phyloP scores from a whole-genome alignment of 2,888 invertebrate genomes.

The Pandemis cinnamomeana region DNA sequence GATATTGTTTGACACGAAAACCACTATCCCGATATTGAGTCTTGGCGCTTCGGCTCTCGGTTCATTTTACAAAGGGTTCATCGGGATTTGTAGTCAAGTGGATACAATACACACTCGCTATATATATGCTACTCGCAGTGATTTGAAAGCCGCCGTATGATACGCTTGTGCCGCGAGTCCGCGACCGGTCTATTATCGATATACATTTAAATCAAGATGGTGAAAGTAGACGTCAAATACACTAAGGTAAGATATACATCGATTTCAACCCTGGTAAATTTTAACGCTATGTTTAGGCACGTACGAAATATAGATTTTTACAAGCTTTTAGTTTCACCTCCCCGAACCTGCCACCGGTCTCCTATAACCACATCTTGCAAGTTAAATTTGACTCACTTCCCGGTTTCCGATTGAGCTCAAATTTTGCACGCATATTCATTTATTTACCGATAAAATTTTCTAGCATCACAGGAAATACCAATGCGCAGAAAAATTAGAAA shows the following conservation, averaged over 20 bases:
- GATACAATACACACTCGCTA: neutral
- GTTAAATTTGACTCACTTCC: too few species aligned
- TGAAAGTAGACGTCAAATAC: slow-evolving; percentile 80
- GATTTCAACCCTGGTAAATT: too few species aligned
- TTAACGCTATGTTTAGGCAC: too few species aligned
- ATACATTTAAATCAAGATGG: slow-evolving; percentile 64
- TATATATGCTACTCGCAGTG: slow-evolving; percentile 3
- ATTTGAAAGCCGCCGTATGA: slow-evolving; percentile 16
- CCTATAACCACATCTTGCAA: too few species aligned
- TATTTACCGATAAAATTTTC: too few species aligned
- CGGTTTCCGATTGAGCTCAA: too few species aligned
- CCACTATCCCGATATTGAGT: slow-evolving; percentile 1
- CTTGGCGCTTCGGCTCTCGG: slow-evolving; percentile 6
- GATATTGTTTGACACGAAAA: slow-evolving; percentile 18
- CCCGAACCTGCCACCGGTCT: too few species aligned
- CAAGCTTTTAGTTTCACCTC: too few species aligned
- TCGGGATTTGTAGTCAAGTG: slow-evolving; percentile 1
- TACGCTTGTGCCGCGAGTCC: slow-evolving; percentile 11
- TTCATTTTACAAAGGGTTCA: slow-evolving; percentile 17
- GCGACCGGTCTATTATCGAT: slow-evolving; percentile 2
- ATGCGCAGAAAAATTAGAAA: too few species aligned
- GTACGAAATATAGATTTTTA: too few species aligned
- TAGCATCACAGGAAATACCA: too few species aligned
- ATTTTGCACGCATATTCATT: too few species aligned
- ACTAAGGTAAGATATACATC: slow-evolving; percentile 72